A percentile compares a stretch with the other conserved stretches of the same genome.
Evolutionary conservation across 2,113 vertebrate genomes (phyloP).

Genomic region (Nansenia antarctica): DNA sequence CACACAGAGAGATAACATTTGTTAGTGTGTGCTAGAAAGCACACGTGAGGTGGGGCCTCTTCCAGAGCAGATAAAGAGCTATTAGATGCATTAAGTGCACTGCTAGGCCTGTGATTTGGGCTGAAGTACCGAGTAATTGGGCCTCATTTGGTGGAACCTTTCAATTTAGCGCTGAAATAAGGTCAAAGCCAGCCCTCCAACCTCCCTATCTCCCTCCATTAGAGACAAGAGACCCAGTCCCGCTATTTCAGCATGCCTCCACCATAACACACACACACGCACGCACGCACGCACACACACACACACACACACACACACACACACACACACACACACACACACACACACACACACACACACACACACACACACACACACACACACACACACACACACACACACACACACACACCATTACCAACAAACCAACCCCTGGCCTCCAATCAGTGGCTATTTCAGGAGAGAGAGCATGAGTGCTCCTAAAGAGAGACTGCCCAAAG

Average conservation of each 20-base stretch:
- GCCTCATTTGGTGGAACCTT: constrained; percentile 64
- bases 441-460: constrained; percentile 56
- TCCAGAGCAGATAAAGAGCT: constrained; percentile 38
- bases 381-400: neutral
- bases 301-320: neutral
- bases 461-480: constrained; percentile 47
- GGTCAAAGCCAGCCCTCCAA: constrained; percentile 46
- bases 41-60: constrained; percentile 30
- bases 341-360: constrained; percentile 13
- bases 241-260: constrained; percentile 50
- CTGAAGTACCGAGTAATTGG: constrained; percentile 65
- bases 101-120: constrained; percentile 57
- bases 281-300: neutral
- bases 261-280: constrained; percentile 20
- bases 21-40: constrained; percentile 21
- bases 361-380: constrained; percentile 1
- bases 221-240: constrained; percentile 47
- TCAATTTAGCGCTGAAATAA: constrained; percentile 60
- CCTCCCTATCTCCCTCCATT: constrained; percentile 61
- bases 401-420: neutral
- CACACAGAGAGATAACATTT: constrained; percentile 8
- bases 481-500: constrained; percentile 49
- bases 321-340: neutral
- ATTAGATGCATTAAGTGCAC: constrained; percentile 63
- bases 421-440: constrained; percentile 27